Evolutionary conservation across 2,797 vertebrate genomes (phyloP).

Genomic region (Spea hammondii): DNA sequence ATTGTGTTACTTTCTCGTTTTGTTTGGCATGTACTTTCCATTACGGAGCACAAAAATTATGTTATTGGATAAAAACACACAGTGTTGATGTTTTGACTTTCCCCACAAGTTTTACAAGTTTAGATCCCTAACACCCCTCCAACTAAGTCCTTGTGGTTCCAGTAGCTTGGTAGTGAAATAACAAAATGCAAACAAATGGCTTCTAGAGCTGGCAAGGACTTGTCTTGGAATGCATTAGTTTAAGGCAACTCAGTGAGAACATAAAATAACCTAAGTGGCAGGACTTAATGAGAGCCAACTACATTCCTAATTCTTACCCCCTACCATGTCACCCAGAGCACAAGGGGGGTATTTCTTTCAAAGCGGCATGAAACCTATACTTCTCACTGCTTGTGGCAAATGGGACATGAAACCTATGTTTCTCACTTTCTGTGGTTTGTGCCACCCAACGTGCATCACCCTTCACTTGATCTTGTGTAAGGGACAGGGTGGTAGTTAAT

Average conservation of each 20-base stretch:
- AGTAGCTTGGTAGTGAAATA: slow-evolving; percentile 35
- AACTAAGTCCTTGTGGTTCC: slow-evolving; percentile 34
- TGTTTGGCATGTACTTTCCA: slow-evolving; percentile 23
- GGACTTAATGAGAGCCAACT: slow-evolving; percentile 23
- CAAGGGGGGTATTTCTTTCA: slow-evolving; percentile 16
- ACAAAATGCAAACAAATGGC: slow-evolving; percentile 21
- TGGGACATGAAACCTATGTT: slow-evolving; percentile 10
- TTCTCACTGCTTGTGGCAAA: slow-evolving; percentile 15
- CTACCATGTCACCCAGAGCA: slow-evolving; percentile 26
- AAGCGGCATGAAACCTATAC: slow-evolving; percentile 9
- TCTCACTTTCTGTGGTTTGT: not conserved
- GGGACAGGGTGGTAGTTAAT: slow-evolving; percentile 6
- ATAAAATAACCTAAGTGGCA: slow-evolving; percentile 24
- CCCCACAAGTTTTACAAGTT: slow-evolving; percentile 41
- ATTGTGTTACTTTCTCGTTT: not conserved
- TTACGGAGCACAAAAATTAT: slow-evolving; percentile 27
- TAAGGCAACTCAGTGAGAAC: slow-evolving; percentile 15
- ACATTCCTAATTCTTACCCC: slow-evolving; percentile 35
- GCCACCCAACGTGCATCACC: slow-evolving; percentile 28
- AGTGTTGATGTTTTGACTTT: slow-evolving; percentile 36
- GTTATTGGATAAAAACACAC: slow-evolving; percentile 45
- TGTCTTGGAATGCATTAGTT: slow-evolving; percentile 35
- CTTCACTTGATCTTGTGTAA: not conserved
- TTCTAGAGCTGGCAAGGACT: slow-evolving; percentile 27
- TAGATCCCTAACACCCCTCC: slow-evolving; percentile 35